Evolutionary conservation across 1,140 invertebrate species (phyloP).

Genomic region (Euschistus heros): DNA sequence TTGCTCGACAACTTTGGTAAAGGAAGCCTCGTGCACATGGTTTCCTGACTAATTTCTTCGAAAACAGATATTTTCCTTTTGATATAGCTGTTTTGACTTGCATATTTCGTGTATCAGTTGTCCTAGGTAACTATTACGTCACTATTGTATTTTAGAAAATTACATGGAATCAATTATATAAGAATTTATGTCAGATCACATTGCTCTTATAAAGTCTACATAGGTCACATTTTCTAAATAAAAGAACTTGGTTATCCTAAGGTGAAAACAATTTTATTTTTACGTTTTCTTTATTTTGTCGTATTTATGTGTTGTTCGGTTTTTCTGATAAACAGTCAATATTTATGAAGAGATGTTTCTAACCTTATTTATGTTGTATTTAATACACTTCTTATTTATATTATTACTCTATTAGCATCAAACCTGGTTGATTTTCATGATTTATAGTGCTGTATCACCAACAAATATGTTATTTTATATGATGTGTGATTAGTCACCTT

Average conservation of each 20-base stretch:
- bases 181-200: constrained; percentile 25
- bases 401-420: no score
- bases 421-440: no score
- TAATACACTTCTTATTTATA: background rate
- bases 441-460: no score
- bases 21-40: constrained; percentile 39
- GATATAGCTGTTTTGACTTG: constrained; percentile 13
- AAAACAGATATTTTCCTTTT: constrained; percentile 24
- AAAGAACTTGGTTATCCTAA: no score
- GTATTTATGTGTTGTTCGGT: background rate
- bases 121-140: constrained; percentile 25
- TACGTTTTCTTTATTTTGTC: no score
- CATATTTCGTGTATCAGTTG: constrained; percentile 14
- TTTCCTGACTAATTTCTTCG: constrained; percentile 37
- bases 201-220: constrained; percentile 4
- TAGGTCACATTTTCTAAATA: background rate
- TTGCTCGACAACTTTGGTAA: constrained; percentile 30
- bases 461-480: no score
- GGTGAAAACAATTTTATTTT: no score
- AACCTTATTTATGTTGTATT: background rate
- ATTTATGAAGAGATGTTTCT: background rate
- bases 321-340: constrained; percentile 3
- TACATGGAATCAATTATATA: constrained; percentile 28
- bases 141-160: constrained; percentile 24
- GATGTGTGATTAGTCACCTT: no score